phyloP scores from a whole-genome alignment of 1,140 invertebrate species.

The Dreissena polymorpha region DNA sequence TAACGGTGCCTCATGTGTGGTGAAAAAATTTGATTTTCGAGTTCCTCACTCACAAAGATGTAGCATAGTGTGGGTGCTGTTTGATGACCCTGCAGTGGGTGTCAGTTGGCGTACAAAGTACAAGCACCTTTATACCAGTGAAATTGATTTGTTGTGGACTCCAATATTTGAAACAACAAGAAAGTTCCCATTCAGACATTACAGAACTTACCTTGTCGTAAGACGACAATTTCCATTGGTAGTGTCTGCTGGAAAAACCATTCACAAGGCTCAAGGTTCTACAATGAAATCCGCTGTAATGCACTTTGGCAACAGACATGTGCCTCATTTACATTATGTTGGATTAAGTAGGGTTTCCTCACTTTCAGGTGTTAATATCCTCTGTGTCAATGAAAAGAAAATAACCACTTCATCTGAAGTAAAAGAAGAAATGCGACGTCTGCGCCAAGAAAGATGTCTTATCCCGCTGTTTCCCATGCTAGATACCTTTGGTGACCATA shows the following conservation, averaged over 20 bases:
- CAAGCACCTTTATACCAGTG: constrained; percentile 42
- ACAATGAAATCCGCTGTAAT: constrained; percentile 10
- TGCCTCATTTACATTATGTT: constrained; percentile 51
- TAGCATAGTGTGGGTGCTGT: constrained; percentile 60
- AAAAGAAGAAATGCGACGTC: constrained; percentile 53
- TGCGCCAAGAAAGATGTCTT: constrained; percentile 12
- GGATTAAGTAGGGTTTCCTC: constrained; percentile 47
- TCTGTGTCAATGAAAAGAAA: constrained; percentile 43
- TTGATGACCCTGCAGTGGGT: constrained; percentile 45
- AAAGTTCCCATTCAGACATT: constrained; percentile 17
- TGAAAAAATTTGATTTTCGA: constrained; percentile 52
- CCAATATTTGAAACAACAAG: constrained; percentile 17
- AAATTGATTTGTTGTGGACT: constrained; percentile 20
- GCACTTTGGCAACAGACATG: constrained; percentile 22
- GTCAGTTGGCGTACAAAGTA: constrained; percentile 45
- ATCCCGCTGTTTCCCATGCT: background rate
- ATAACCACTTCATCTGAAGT: constrained; percentile 48
- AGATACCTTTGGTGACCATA: background rate
- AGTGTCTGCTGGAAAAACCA: constrained; percentile 23
- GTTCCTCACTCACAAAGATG: constrained; percentile 17
- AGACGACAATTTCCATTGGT: constrained; percentile 21
- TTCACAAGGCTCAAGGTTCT: constrained; percentile 27
- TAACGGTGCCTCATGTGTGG: constrained; percentile 57
- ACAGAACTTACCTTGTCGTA: constrained; percentile 20
- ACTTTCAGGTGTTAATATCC: constrained; percentile 38